Percentiles rank a stretch among this genome's conserved stretches.
Evolutionary conservation across 1,140 invertebrate genomes (phyloP).

Genomic region (Apocrypta bakeri): DNA sequence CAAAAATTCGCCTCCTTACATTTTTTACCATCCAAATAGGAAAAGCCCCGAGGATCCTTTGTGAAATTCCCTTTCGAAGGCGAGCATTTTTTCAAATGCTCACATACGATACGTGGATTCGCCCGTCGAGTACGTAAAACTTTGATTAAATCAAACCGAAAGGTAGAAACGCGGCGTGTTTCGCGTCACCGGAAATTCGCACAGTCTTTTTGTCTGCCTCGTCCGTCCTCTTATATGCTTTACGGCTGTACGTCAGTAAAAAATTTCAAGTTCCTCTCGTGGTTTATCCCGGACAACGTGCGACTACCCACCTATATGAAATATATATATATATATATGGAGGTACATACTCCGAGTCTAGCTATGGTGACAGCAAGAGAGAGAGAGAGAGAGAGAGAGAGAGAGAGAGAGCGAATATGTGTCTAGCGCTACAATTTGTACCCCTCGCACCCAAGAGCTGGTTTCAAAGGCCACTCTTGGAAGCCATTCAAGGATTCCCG

Average conservation of each 20-base stretch:
- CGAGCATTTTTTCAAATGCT: background rate
- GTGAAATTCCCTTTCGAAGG: no score
- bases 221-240: background rate
- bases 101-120: background rate
- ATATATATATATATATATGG: background rate
- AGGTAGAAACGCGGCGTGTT: background rate
- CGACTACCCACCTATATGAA: background rate
- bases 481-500: constrained; percentile 1
- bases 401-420: background rate
- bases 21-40: no score
- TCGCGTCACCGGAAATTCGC: background rate
- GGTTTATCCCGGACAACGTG: background rate
- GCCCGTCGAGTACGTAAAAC: background rate
- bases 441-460: background rate
- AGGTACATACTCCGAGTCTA: background rate
- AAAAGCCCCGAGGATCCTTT: no score
- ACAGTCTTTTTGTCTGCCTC: no score
- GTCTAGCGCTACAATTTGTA: background rate
- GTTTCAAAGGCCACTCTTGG: constrained; percentile 14
- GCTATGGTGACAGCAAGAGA: background rate
- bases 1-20: background rate
- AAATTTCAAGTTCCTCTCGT: background rate
- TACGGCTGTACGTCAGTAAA: background rate
- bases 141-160: background rate
- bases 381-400: no score